These are phyloP conservation scores for Cynopterus brachyotis DNA, from an alignment of 2,113 vertebrate genomes.

Conservation along the genomic window DNA sequence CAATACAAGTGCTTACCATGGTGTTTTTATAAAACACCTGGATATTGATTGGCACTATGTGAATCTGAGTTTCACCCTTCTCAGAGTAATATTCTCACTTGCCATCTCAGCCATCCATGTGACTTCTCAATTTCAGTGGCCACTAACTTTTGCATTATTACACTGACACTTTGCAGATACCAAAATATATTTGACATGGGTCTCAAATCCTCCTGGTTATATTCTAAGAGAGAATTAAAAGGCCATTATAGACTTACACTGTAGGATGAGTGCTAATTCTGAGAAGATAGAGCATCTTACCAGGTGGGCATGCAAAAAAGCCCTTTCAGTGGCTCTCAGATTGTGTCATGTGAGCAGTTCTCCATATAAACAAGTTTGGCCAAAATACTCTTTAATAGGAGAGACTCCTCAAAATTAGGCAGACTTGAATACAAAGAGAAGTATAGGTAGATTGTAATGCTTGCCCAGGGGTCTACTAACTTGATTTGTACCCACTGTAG, in stretches of 20 bases:
- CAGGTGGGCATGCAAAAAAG: not conserved
- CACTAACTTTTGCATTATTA: not conserved
- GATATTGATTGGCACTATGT: not conserved
- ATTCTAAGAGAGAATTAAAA: not conserved
- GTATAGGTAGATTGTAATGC: not conserved
- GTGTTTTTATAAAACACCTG: not conserved
- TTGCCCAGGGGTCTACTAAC: not conserved
- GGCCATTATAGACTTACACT: not conserved
- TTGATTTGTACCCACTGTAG: not conserved
- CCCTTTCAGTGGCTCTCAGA: not conserved
- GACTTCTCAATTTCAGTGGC: not conserved
- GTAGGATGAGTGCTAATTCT: not conserved
- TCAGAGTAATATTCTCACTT: not conserved
- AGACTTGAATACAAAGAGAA: not conserved
- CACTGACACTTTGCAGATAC: not conserved
- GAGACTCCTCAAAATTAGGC: not conserved
- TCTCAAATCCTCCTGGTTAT: not conserved
- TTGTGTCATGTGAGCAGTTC: not conserved
- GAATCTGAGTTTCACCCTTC: not conserved
- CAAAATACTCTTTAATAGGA: not conserved
- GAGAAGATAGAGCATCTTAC: not conserved
- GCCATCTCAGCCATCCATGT: not conserved
- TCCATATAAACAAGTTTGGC: not conserved
- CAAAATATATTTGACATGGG: not conserved
- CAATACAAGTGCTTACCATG: not conserved